These are phyloP conservation scores for Poeciliopsis occidentalis DNA, from an alignment of 2,113 vertebrate species.

Conservation along the genomic window DNA sequence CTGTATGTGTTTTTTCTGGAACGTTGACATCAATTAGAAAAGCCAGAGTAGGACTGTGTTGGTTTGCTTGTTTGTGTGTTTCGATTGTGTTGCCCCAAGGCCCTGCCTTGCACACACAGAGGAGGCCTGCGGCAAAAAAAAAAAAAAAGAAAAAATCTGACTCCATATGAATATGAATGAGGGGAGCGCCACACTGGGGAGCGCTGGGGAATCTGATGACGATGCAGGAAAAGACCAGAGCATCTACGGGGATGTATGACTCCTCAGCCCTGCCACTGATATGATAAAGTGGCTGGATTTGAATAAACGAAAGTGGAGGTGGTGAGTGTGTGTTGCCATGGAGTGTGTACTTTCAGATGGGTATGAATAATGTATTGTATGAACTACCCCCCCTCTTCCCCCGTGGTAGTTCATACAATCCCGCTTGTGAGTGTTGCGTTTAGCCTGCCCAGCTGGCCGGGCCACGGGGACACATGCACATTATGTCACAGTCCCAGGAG, in stretches of 20 bases:
- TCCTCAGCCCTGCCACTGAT: conserved; percentile 66
- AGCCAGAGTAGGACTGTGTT: conserved; percentile 4
- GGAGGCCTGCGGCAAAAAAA: conserved; percentile 45
- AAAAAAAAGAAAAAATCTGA: conserved; percentile 31
- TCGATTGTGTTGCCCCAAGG: conserved; percentile 42
- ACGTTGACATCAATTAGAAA: background rate
- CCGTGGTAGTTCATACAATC: conserved; percentile 57
- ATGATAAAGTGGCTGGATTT: conserved; percentile 72
- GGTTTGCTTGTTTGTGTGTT: conserved; percentile 46
- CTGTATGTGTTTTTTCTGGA: conserved; percentile 80
- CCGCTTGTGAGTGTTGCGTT: conserved; percentile 63
- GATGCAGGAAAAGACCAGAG: conserved; percentile 68
- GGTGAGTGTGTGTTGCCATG: conserved; percentile 15
- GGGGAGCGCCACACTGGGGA: conserved; percentile 55
- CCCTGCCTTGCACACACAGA: conserved; percentile 7
- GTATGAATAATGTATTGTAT: conserved; percentile 78
- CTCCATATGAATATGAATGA: conserved; percentile 80
- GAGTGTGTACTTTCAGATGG: conserved; percentile 64
- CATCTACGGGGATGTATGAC: conserved; percentile 74
- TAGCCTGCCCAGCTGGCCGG: conserved; percentile 74
- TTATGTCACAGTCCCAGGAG: conserved; percentile 74
- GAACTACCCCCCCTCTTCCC: conserved; percentile 49
- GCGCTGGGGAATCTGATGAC: conserved; percentile 72
- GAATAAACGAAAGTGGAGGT: conserved; percentile 44
- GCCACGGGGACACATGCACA: conserved; percentile 74